These are phyloP conservation scores for Thumatha senex DNA, from an alignment of 2,888 invertebrate genomes.

Conservation along the genomic window DNA sequence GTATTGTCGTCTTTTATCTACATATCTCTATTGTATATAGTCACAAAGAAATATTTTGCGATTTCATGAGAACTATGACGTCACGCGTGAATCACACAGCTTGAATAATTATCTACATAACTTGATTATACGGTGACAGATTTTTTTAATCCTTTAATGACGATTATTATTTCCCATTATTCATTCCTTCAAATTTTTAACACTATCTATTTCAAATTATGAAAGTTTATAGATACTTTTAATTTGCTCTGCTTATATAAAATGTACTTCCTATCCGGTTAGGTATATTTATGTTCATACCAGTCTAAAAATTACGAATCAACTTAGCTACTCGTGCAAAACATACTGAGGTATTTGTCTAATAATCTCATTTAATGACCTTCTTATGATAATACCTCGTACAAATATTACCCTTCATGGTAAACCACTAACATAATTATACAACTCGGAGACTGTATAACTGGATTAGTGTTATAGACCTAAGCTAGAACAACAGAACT, in stretches of 20 bases:
- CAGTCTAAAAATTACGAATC: no score
- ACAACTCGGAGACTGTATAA: neutral
- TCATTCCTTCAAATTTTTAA: no score
- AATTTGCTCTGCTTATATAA: no score
- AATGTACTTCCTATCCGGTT: no score
- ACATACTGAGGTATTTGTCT: no score
- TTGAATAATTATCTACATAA: neutral
- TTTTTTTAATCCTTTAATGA: neutral
- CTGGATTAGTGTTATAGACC: slow-evolving; percentile 9
- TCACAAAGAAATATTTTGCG: neutral
- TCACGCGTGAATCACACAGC: neutral
- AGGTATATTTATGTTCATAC: no score
- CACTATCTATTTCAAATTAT: no score
- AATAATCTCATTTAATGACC: neutral
- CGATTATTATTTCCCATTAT: no score
- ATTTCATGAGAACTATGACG: neutral
- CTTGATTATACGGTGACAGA: neutral
- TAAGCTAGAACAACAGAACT: slow-evolving; percentile 6
- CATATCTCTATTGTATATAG: neutral
- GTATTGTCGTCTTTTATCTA: neutral
- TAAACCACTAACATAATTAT: neutral
- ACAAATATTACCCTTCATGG: slow-evolving; percentile 2
- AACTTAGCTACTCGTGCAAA: no score
- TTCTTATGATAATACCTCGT: neutral
- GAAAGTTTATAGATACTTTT: no score